Conservation (phyloP, 2,888 invertebrate genomes). For the Cryptus armator region DNA sequence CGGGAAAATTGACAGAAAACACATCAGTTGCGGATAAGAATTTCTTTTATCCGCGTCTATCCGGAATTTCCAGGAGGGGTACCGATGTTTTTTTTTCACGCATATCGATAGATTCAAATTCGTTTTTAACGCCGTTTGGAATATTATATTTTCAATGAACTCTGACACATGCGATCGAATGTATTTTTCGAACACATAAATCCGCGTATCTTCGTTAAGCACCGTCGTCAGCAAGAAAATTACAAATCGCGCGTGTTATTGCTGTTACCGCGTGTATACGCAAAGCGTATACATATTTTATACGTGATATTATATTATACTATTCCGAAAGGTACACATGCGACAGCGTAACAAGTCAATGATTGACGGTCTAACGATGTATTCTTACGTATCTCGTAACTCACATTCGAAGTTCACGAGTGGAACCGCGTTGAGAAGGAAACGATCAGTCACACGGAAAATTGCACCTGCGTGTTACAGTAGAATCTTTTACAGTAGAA, state of each 20-base stretch:
- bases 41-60: too few relatives aligned
- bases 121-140: too few relatives aligned
- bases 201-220: not conserved
- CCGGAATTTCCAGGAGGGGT: too few relatives aligned
- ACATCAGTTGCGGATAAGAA: too few relatives aligned
- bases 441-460: not conserved
- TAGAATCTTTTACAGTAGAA: not conserved
- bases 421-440: not conserved
- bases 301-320: not conserved
- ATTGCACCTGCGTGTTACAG: not conserved
- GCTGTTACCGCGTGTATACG: not conserved
- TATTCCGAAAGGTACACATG: not conserved
- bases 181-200: not conserved
- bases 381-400: not conserved
- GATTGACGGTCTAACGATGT: not conserved
- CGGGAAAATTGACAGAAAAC: too few relatives aligned
- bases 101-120: too few relatives aligned
- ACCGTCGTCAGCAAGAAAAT: not conserved
- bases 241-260: not conserved
- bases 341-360: not conserved
- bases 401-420: not conserved
- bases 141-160: too few relatives aligned
- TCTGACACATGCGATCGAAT: not conserved
- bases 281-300: not conserved
- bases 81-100: too few relatives aligned